Conservation (phyloP, 2,888 invertebrate genomes). For the Drosophila maculinotata region DNA sequence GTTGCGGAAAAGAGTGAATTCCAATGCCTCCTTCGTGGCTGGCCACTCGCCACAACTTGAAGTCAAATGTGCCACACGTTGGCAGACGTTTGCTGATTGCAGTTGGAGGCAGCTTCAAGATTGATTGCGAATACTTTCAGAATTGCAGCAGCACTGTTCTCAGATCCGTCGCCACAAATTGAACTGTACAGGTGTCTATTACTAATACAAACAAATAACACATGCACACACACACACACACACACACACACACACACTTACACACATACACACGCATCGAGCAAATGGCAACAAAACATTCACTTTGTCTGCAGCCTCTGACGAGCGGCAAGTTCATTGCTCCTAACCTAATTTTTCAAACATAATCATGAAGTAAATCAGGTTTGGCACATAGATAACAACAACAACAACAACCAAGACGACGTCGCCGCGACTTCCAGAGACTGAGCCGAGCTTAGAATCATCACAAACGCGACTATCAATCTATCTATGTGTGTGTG, state of each 20-base stretch:
- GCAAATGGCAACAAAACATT: slow-evolving; percentile 55
- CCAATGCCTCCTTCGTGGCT: slow-evolving; percentile 58
- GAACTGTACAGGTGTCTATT: slow-evolving; percentile 72
- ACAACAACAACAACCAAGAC: slow-evolving; percentile 48
- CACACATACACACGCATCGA: slow-evolving; percentile 20
- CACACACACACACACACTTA: slow-evolving; percentile 22
- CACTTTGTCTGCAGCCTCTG: slow-evolving; percentile 67
- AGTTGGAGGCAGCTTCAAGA: slow-evolving; percentile 32
- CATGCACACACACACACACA: slow-evolving; percentile 29
- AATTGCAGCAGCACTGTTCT: slow-evolving; percentile 33
- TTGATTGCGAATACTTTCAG: slow-evolving; percentile 58
- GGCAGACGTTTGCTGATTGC: slow-evolving; percentile 36
- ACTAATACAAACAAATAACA: slow-evolving; percentile 62
- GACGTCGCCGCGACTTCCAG: slow-evolving; percentile 46
- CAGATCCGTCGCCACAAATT: slow-evolving; percentile 41
- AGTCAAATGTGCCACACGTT: slow-evolving; percentile 41
- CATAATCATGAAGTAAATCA: slow-evolving; percentile 81
- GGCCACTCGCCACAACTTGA: slow-evolving; percentile 44
- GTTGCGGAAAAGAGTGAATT: slow-evolving; percentile 83
- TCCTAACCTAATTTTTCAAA: slow-evolving; percentile 84
- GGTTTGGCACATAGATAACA: slow-evolving; percentile 77
- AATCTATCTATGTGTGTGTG: slow-evolving; percentile 36
- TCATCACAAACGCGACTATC: slow-evolving; percentile 54
- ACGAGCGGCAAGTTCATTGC: slow-evolving; percentile 82
- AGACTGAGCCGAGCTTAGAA: slow-evolving; percentile 53